These are phyloP conservation scores for Drosophila lacicola DNA, from an alignment of 2,888 invertebrate genomes.

Conservation along the genomic window DNA sequence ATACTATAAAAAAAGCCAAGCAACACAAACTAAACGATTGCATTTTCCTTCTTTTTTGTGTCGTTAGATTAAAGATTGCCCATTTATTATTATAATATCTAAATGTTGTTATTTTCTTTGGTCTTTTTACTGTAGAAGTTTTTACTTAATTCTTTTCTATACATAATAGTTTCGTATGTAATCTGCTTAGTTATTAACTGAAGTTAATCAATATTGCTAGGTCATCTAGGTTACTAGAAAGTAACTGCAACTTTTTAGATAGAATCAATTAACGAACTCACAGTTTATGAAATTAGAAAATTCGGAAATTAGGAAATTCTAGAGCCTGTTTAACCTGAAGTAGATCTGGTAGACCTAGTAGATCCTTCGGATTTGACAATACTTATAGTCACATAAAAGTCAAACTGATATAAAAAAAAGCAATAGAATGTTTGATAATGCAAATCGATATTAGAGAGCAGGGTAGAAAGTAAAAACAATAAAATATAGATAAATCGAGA, in stretches of 20 bases:
- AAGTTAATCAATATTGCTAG: neutral
- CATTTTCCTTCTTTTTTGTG: slow-evolving; percentile 25
- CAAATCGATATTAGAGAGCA: neutral
- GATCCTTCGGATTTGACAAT: too few species aligned
- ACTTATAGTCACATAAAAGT: too few species aligned
- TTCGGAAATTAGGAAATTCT: too few species aligned
- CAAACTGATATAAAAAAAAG: too few species aligned
- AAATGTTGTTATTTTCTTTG: slow-evolving; percentile 46
- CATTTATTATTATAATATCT: slow-evolving; percentile 36
- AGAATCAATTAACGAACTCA: too few species aligned
- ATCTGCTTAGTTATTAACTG: slow-evolving; percentile 2
- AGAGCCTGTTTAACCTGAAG: too few species aligned
- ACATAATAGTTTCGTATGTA: neutral
- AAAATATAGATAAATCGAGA: neutral
- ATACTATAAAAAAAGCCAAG: slow-evolving; percentile 1
- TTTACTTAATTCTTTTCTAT: slow-evolving; percentile 8
- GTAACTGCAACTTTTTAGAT: too few species aligned
- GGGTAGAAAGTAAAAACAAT: too few species aligned
- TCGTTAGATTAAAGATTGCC: slow-evolving; percentile 42
- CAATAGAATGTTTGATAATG: too few species aligned
- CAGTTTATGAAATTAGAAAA: too few species aligned
- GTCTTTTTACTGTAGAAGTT: slow-evolving; percentile 32
- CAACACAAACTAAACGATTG: slow-evolving; percentile 34
- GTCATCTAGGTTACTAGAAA: too few species aligned
- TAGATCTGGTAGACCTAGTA: too few species aligned